Evolutionary conservation across 2,797 vertebrate species (phyloP).

Genomic region (Podargus strigoides): DNA sequence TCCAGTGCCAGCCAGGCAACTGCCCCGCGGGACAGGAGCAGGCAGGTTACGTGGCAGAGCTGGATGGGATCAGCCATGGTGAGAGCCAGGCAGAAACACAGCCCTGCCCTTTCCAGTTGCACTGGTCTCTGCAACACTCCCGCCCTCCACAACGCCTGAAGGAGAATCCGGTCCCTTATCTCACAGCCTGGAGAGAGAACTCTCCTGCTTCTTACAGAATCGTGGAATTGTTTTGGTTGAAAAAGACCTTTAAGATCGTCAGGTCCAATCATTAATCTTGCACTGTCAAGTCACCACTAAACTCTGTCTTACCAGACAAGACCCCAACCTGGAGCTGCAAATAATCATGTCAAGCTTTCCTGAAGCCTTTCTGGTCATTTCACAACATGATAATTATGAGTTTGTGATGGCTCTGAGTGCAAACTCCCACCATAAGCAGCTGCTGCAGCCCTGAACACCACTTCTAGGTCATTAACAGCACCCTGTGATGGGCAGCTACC

Average conservation of each 20-base stretch:
- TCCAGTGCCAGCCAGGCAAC: not conserved
- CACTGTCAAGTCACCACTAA: too few species aligned
- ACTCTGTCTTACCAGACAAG: too few species aligned
- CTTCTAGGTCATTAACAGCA: not conserved
- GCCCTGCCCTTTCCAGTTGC: not conserved
- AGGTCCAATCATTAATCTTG: too few species aligned
- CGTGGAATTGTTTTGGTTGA: too few species aligned
- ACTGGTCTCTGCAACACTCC: not conserved
- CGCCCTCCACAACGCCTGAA: fast-evolving
- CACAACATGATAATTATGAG: not conserved
- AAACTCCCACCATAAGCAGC: not conserved
- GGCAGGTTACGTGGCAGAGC: not conserved
- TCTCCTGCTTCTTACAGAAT: not conserved
- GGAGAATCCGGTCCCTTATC: not conserved
- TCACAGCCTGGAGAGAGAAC: fast-evolving
- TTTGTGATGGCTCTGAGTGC: not conserved
- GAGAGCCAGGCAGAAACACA: not conserved
- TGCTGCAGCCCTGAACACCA: not conserved
- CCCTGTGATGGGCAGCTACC: not conserved
- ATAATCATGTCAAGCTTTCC: not conserved
- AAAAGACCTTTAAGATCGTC: too few species aligned
- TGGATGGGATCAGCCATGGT: not conserved
- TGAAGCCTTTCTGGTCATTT: not conserved
- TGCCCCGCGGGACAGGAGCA: not conserved
- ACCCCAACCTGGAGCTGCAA: not conserved